Base-by-base conservation (phyloP, 1,140 invertebrate genomes). In the Sinonovacula constricta region DNA sequence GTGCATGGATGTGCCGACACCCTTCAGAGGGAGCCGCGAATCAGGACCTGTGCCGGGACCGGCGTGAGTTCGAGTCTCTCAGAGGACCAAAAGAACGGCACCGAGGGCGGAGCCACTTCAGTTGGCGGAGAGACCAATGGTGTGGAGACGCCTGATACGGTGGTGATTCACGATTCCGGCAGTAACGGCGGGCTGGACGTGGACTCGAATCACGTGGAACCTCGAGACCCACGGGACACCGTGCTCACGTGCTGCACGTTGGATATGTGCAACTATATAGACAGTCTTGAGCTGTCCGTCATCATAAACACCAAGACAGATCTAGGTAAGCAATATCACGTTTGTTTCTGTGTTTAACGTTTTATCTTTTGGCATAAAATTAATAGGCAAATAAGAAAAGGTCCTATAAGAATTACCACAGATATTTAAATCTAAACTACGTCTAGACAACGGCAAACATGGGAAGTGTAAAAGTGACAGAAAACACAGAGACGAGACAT, bases 181-280 rank as follows among this genome's bases (percentile, higher is more conserved):
- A 45, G 39, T 45, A 10, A 7, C 7, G n/a, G n/a, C n/a, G n/a
- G n/a, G n/a, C 39, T 45, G 39, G 39, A 45, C 18, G 39, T 45
- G 39, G 18, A 45, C 39, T 45, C 39, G 7, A 45, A 49, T 28
- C 62, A 71, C 28, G 34, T 70, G 3, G 57, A 65, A 10, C 33
- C 62, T 22, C 26, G 31, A 18, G 57, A 65, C 15, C 33, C 62
- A 14, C 26, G 31, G 12, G 54, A 68, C 34, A 18, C 39, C 10
- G 67, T 53, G 30, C 51, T 78, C 31, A 62, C 39, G 18, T 78
- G 75, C 31, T 78, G 70, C 53, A 69, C 62, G 22, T 28, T 67
- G n/a, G 70, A 69, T 59, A 75, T 68, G 79, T 68, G 71, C 15
- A 80, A 68, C 26, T 70, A 67, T 10, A 71, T 53, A 39, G 68